Evolutionary conservation across 2,113 vertebrate species (phyloP).

Genomic region (Mandrillus leucophaeus): DNA sequence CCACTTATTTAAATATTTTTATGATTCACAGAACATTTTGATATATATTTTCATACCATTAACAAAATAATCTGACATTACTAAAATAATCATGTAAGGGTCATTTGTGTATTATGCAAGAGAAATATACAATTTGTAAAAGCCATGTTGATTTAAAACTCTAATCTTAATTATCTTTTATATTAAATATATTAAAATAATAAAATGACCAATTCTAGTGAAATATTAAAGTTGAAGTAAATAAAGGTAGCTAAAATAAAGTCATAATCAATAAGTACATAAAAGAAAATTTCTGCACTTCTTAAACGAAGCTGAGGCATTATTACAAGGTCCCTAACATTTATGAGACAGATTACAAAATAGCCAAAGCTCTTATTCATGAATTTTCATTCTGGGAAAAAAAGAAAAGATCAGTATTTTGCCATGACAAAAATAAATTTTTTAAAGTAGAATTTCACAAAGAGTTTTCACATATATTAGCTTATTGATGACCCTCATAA

Average conservation of each 20-base stretch:
- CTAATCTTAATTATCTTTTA: not conserved
- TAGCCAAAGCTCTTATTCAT: not conserved
- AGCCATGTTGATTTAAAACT: not conserved
- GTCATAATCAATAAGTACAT: not conserved
- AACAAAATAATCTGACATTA: not conserved
- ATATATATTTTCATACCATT: not conserved
- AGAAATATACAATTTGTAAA: constrained; percentile 23
- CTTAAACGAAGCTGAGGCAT: not conserved
- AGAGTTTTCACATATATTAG: not conserved
- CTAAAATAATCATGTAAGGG: not conserved
- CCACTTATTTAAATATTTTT: not conserved
- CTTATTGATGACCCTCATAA: not conserved
- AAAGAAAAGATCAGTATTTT: constrained; percentile 1
- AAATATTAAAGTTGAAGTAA: not conserved
- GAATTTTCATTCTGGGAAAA: not conserved
- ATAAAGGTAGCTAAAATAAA: constrained; percentile 10
- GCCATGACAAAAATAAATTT: not conserved
- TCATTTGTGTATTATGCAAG: not conserved
- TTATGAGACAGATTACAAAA: not conserved
- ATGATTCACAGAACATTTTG: not conserved
- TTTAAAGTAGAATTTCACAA: not conserved
- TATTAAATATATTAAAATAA: constrained; percentile 18
- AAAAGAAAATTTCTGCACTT: not conserved
- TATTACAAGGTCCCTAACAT: not conserved
- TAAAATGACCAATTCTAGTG: not conserved